Conservation (phyloP, 2,113 vertebrate species). For the Poeciliopsis retropinna region DNA sequence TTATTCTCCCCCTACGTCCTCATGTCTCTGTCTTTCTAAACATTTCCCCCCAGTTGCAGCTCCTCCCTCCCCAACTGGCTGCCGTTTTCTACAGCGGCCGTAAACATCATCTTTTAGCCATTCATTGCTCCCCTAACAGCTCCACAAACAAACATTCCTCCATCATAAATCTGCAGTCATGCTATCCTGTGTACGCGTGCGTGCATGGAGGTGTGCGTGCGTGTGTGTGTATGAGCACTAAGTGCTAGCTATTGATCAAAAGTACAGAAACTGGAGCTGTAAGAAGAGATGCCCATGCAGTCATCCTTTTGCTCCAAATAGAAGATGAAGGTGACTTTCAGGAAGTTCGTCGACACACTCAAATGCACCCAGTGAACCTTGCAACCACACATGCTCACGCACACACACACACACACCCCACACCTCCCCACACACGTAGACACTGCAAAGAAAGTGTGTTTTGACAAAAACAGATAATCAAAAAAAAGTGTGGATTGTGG, state of each 20-base stretch:
- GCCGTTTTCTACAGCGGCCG: constrained; percentile 29
- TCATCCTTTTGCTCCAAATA: constrained; percentile 37
- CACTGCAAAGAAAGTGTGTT: constrained; percentile 23
- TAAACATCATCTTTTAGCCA: constrained; percentile 35
- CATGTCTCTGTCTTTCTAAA: constrained; percentile 39
- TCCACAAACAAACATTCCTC: constrained; percentile 11
- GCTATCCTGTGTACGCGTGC: constrained; percentile 9
- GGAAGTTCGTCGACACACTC: constrained; percentile 51
- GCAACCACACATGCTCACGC: background rate
- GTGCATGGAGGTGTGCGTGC: constrained; percentile 8
- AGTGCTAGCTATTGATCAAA: constrained; percentile 50
- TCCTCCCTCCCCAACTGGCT: background rate
- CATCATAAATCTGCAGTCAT: constrained; percentile 54
- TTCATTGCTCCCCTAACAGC: constrained; percentile 1
- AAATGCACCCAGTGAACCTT: constrained; percentile 19
- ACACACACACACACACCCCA: background rate
- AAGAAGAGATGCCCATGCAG: constrained; percentile 53
- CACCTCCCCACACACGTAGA: background rate
- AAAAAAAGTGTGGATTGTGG: constrained; percentile 29
- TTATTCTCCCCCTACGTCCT: constrained; percentile 25
- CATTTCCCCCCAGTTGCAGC: constrained; percentile 2
- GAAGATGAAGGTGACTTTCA: constrained; percentile 76
- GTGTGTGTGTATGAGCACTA: constrained; percentile 10
- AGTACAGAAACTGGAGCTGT: constrained; percentile 70
- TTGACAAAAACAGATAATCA: constrained; percentile 54